These are phyloP conservation scores for Aplysina aerophoba DNA, from an alignment of 37 sponge, comb jelly and placozoan genomes.

Conservation along the genomic window DNA sequence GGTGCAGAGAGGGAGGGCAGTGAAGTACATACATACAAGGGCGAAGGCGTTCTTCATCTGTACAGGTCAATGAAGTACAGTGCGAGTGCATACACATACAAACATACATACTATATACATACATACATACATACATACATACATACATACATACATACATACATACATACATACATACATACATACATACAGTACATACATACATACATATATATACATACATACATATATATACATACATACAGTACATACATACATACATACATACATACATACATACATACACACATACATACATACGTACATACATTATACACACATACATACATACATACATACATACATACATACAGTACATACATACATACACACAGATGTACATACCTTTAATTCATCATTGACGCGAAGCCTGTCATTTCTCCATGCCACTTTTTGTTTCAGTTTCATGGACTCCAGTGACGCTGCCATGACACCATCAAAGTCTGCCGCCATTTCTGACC, in stretches of 20 bases:
- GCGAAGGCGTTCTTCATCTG: no score
- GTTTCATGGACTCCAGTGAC: constrained; percentile 23
- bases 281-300: not conserved
- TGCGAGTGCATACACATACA: constrained; percentile 31
- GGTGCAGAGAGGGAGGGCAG: not conserved
- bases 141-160: constrained; percentile 43
- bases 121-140: constrained; percentile 27
- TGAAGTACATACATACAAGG: no score
- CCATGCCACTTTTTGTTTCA: not conserved
- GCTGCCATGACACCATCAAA: not conserved
- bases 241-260: not conserved
- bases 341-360: not conserved
- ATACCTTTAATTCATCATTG: not conserved
- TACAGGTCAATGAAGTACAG: no score
- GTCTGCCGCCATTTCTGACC: not conserved
- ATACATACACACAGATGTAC: no score
- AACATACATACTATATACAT: constrained; percentile 35
- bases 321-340: not conserved
- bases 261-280: not conserved
- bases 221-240: constrained; percentile 37
- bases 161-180: constrained; percentile 42
- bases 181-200: constrained; percentile 46
- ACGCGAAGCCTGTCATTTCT: constrained; percentile 3
- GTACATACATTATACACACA: not conserved
- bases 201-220: constrained; percentile 37